These are phyloP conservation scores for Hiodon alosoides DNA, from an alignment of 2,113 vertebrate species.

Conservation along the genomic window DNA sequence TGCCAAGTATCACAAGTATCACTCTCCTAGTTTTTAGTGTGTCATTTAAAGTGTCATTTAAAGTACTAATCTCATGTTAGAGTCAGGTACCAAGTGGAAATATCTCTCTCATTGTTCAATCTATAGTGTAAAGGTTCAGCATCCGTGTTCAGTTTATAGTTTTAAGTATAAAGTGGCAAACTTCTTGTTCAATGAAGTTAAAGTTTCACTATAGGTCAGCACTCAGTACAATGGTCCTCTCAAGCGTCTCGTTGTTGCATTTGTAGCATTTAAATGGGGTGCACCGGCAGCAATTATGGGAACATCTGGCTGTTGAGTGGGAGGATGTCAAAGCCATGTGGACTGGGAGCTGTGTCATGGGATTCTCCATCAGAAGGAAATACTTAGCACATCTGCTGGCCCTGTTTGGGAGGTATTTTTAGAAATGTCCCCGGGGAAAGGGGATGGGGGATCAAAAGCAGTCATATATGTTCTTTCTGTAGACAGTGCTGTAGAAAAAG, in stretches of 20 bases:
- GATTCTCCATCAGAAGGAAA: slow-evolving; percentile 68
- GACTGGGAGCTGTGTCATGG: slow-evolving; percentile 47
- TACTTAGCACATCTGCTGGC: slow-evolving; percentile 68
- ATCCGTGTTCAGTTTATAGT: too few species aligned
- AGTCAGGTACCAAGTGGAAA: not conserved
- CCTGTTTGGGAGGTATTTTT: slow-evolving; percentile 66
- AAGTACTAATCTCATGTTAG: not conserved
- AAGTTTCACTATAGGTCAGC: too few species aligned
- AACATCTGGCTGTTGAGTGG: slow-evolving; percentile 63
- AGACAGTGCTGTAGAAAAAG: slow-evolving; percentile 44
- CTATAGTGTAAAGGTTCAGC: too few species aligned
- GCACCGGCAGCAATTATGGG: slow-evolving; percentile 54
- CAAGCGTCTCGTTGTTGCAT: too few species aligned
- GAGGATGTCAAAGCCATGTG: slow-evolving; percentile 5
- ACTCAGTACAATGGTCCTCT: too few species aligned
- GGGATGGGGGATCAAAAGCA: slow-evolving; percentile 56
- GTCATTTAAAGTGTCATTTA: not conserved
- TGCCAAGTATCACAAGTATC: too few species aligned
- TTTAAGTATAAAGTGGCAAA: too few species aligned
- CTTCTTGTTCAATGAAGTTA: too few species aligned
- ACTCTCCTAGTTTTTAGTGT: too few species aligned
- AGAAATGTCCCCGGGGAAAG: slow-evolving; percentile 41
- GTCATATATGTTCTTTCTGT: slow-evolving; percentile 58
- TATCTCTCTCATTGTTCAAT: too few species aligned
- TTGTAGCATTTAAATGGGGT: too few species aligned